A percentile compares a stretch with the other conserved stretches of the same genome.
Conservation (phyloP, 2,888 invertebrate genomes). For the Eudemis profundana region DNA sequence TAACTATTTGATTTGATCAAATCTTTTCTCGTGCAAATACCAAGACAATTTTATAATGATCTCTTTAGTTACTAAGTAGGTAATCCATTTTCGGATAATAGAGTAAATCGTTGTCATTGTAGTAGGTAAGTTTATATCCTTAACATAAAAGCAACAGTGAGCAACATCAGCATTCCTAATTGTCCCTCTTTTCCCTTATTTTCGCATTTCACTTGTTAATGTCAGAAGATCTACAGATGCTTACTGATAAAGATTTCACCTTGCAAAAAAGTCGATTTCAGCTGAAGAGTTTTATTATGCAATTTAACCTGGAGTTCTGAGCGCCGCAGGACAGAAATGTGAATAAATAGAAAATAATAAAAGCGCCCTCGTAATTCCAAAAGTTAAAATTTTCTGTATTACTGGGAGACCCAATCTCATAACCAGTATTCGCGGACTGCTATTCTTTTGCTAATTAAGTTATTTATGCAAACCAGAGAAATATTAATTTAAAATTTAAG, state of each 20-base stretch:
- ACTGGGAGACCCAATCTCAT: conserved; percentile 16
- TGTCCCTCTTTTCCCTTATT: too few species aligned
- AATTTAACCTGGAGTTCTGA: conserved; percentile 7
- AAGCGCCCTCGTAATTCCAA: background rate
- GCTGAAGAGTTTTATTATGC: background rate
- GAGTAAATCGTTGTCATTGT: background rate
- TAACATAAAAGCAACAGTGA: too few species aligned
- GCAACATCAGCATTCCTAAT: too few species aligned
- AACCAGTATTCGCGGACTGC: conserved; percentile 16
- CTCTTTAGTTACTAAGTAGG: background rate
- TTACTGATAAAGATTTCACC: background rate
- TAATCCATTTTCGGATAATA: background rate
- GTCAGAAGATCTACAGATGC: too few species aligned
- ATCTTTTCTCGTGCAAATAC: conserved; percentile 10
- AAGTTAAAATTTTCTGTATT: background rate
- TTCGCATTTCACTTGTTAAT: too few species aligned
- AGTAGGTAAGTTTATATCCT: background rate
- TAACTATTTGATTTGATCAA: conserved; percentile 29
- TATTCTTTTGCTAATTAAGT: conserved; percentile 28
- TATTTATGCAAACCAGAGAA: conserved; percentile 18
- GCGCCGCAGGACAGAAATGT: conserved; percentile 12
- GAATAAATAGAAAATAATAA: conserved; percentile 4
- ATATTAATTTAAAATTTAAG: conserved; percentile 13
- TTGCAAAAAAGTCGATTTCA: background rate
- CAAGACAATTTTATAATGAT: conserved; percentile 4